A percentile compares a stretch with the other conserved stretches of the same genome.
Evolutionary conservation across 2,113 vertebrate species (phyloP).

Genomic region (Rhea americana): DNA sequence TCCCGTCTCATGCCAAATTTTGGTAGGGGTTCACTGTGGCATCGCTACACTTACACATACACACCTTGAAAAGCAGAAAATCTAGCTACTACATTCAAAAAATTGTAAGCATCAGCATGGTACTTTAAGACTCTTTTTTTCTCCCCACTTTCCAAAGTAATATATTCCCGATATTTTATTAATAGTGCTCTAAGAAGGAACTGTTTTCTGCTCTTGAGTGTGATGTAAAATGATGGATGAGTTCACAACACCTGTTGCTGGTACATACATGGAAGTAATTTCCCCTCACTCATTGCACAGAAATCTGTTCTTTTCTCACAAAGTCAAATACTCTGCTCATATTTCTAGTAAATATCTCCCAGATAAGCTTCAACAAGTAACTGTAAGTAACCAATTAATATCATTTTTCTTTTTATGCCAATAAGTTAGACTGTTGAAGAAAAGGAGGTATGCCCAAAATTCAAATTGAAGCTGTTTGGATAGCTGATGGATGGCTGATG

Average conservation of each 20-base stretch:
- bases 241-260: slow-evolving; percentile 71
- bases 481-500: background rate
- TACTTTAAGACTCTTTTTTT: background rate
- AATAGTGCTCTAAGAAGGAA: background rate
- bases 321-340: slow-evolving; percentile 47
- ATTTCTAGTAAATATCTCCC: slow-evolving; percentile 57
- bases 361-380: slow-evolving; percentile 78
- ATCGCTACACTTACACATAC: rapidly evolving
- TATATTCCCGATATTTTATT: background rate
- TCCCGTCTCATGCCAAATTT: background rate
- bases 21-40: background rate
- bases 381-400: slow-evolving; percentile 68
- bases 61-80: background rate
- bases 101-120: background rate
- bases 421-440: background rate
- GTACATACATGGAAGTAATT: slow-evolving; percentile 22
- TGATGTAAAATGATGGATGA: slow-evolving; percentile 28
- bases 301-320: slow-evolving; percentile 83
- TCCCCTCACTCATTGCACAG: slow-evolving; percentile 55
- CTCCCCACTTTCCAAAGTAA: background rate
- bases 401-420: slow-evolving; percentile 41
- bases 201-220: background rate
- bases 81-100: background rate
- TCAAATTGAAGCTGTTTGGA: background rate
- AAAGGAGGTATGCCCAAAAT: background rate